Conservation (phyloP, 2,888 invertebrate species). For the Prionchulus punctatus region DNA sequence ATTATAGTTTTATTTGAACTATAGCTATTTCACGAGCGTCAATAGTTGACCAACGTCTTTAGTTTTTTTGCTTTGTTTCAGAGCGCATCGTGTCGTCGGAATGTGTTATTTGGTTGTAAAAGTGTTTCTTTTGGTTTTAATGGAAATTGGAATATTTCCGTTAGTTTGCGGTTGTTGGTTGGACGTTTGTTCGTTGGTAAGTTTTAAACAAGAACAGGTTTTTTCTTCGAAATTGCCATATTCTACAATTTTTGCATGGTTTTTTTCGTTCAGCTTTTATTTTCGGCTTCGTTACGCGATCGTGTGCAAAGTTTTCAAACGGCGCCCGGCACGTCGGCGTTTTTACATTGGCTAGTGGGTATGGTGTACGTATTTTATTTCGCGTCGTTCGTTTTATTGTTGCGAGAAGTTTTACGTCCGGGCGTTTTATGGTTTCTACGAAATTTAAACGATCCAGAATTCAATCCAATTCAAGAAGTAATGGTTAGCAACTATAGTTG, state of each 20-base stretch:
- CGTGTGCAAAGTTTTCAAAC: conserved; percentile 69
- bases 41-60: too few relatives aligned
- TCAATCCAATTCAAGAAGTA: conserved; percentile 83
- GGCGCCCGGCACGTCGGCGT: conserved; percentile 78
- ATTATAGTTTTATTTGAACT: too few relatives aligned
- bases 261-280: conserved; percentile 21
- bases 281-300: conserved; percentile 56
- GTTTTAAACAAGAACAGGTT: too few relatives aligned
- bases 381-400: conserved; percentile 77
- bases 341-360: conserved; percentile 95
- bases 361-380: conserved; percentile 99
- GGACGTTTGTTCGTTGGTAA: conserved; percentile 75
- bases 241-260: too few relatives aligned
- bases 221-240: too few relatives aligned
- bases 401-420: conserved; percentile 82
- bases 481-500: conserved; percentile 8
- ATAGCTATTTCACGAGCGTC: too few relatives aligned
- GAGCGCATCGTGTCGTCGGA: conserved; percentile 45
- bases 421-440: conserved; percentile 95
- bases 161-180: conserved; percentile 97
- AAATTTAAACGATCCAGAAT: conserved; percentile 95
- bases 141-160: conserved; percentile 91
- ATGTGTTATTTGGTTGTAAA: conserved; percentile 46
- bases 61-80: too few relatives aligned
- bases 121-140: conserved; percentile 80